Evolutionary conservation across 2,113 vertebrate species (phyloP), one percentile per base, ranked within the genome.

Genomic region (Glaucidium brasilianum): DNA sequence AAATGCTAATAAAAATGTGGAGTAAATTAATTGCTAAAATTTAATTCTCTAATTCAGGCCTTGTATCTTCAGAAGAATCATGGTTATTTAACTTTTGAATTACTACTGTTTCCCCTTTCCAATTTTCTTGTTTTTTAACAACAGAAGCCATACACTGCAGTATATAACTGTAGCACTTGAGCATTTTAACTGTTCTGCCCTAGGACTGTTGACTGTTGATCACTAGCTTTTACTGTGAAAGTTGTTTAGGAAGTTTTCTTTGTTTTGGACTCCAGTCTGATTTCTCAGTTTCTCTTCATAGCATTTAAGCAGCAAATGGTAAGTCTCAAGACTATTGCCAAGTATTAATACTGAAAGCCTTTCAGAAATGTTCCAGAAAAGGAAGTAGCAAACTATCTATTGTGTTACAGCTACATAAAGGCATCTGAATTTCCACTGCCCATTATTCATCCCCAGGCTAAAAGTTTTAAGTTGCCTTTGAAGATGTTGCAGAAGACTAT

Each of bases 281-380:
- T 45, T 55, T n/a, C 59, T 74, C 50, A 59, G 27, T 85, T 91
- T 90, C 37, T 75, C 53, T 92, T 71, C 11, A 5, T 35, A 35
- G 58, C 86, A 85, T 76, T 85, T 90, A 79, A 39, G 67, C 29
- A 89, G 52, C 41, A 55, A 86, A 69, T 56, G 78, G 37, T 47
- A 77, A 67, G 69, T 79, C 59, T 93, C 25, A 83, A 82, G 68
- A 34, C 47, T 72, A 49, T 83, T 82, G 78, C 71, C 47, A 43
- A 35, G 43, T 75, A 85, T 92, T 83, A 88, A 64, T 91, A 81
- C 53, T 94, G 63, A 92, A 85, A 89, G 20, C 64, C 91, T 95
- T 96, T 97, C 85, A 64, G 60, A 25, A 94, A 30, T 13, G 82
- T 89, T 97, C 97, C 97, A 97, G 97, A 97, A 98, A 98, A 98